phyloP scores from a whole-genome alignment of 2,797 vertebrate genomes.

The Uromys caudimaculatus region DNA sequence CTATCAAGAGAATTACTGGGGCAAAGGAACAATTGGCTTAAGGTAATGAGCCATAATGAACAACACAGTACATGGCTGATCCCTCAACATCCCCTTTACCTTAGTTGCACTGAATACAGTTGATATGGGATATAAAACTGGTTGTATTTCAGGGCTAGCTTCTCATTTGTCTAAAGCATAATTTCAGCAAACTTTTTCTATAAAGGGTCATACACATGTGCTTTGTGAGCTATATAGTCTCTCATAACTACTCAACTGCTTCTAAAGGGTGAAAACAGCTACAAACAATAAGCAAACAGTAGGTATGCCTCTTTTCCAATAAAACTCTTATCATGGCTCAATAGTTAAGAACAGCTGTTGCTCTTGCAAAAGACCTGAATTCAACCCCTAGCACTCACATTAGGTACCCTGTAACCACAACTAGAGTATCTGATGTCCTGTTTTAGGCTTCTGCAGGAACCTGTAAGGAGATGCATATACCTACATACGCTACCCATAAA shows the following conservation, averaged over 20 bases:
- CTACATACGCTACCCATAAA: background rate
- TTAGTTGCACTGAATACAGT: background rate
- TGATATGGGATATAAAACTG: background rate
- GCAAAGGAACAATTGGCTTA: constrained; percentile 17
- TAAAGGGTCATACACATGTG: background rate
- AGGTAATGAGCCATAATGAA: constrained; percentile 8
- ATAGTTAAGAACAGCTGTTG: background rate
- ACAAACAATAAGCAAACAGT: background rate
- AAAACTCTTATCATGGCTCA: background rate
- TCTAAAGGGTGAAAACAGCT: background rate
- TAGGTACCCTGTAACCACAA: background rate
- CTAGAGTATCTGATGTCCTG: background rate
- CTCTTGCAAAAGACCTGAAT: background rate
- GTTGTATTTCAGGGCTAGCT: background rate
- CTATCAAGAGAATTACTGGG: background rate
- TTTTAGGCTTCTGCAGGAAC: background rate
- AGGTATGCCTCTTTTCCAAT: background rate
- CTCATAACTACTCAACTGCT: background rate
- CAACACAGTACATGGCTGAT: background rate
- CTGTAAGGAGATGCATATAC: background rate
- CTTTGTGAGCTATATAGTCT: background rate
- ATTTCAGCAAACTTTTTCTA: background rate
- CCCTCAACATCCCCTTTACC: background rate
- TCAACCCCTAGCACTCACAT: background rate
- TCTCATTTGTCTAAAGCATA: constrained; percentile 45